These are phyloP conservation scores for Bombylius major DNA, from an alignment of 2,888 invertebrate genomes.

Conservation along the genomic window DNA sequence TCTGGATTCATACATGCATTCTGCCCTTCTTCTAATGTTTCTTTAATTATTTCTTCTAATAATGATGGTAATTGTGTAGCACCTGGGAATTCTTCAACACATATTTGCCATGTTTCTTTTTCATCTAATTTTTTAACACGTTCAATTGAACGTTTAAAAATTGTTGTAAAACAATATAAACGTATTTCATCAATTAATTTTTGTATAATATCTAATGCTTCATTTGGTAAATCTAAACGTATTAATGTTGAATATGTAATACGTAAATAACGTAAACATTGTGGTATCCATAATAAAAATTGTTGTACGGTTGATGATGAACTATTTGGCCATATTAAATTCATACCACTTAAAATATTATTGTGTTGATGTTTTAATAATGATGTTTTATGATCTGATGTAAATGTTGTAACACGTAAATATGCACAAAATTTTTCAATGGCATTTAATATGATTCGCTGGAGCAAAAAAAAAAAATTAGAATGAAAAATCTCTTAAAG, in stretches of 20 bases:
- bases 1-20: conserved; percentile 61
- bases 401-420: conserved; percentile 58
- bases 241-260: conserved; percentile 70
- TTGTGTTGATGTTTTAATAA: conserved; percentile 20
- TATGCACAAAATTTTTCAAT: conserved; percentile 63
- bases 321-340: conserved; percentile 37
- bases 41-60: conserved; percentile 59
- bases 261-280: conserved; percentile 67
- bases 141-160: conserved; percentile 73
- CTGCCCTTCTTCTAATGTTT: conserved; percentile 54
- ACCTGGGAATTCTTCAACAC: conserved; percentile 73
- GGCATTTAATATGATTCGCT: conserved; percentile 68
- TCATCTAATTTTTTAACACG: conserved; percentile 57
- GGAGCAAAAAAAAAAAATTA: conserved; percentile 13
- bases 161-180: conserved; percentile 69
- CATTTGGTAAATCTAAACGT: conserved; percentile 74
- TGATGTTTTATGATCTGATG: conserved; percentile 45
- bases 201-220: conserved; percentile 74
- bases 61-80: conserved; percentile 63
- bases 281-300: conserved; percentile 58
- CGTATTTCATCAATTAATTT: conserved; percentile 77
- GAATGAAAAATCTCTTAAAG: too few relatives aligned
- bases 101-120: conserved; percentile 77
- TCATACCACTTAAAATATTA: conserved; percentile 14
- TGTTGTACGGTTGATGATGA: conserved; percentile 41